Base-by-base conservation (phyloP, 2,888 invertebrate species). In the Ophion ventricosus region DNA sequence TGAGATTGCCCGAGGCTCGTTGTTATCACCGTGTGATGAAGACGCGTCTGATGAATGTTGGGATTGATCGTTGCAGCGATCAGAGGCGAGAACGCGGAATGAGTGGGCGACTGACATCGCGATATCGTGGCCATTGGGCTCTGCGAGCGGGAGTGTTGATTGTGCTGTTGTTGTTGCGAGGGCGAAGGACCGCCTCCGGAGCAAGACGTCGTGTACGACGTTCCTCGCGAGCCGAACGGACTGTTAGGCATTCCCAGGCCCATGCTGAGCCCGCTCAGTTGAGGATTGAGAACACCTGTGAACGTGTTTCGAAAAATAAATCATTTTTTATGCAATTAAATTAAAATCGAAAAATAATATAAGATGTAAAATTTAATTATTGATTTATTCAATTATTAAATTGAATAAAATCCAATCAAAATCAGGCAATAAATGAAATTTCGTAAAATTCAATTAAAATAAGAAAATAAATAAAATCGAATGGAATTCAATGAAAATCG, bases 121-220 rank as follows among this genome's bases (percentile, higher is more conserved):
- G 94, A 94, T 85, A 94, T 93, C 14, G 94, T 92, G 35, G 94
- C 94, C 94, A 94, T 94, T 17, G 95, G 94, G 89, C 94, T 94
- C 70, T 94, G 94, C 1, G 94, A 94, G 85, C 94, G 93, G 4
- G 94, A 94, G 76, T 93, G 92, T 40, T 91, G 89, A 63, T 91
- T 92, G 11, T 89, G 90, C 57, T 89, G 90, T 63, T 89, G 88
- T 49, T 89, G 89, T 29, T 87, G 82, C 43, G 88, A 88, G 67
- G 92, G 92, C 3, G 91, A 90, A 5, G 92, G 89, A n/a, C 89
- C 90, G 66, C 88, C 89, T 29, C 91, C 91, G 0, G 92, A 90
- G 61, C 90, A 89, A 49, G 90, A 90, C 2, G 91, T 91, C 8
- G 91, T 91, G 29, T 92, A 92, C 7, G 93, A 93, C 20, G 90